A percentile compares a stretch with the other conserved stretches of the same genome.
Conservation (phyloP, 1,140 invertebrate species). For the Bombus pascuorum region DNA sequence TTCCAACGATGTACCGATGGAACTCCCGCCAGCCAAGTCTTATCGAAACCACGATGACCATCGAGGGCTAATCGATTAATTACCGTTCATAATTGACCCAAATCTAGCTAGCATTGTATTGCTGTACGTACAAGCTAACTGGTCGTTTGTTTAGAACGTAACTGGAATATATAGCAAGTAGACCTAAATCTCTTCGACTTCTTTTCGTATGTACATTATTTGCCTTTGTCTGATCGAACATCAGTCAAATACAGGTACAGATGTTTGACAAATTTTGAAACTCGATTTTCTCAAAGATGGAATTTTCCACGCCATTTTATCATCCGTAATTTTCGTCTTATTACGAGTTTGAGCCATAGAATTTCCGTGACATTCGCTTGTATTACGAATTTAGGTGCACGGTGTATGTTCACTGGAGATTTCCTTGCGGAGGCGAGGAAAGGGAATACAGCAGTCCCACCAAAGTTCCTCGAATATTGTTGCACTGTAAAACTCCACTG, state of each 20-base stretch:
- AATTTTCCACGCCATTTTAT: too few relatives aligned
- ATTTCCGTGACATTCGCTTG: too few relatives aligned
- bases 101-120: background rate
- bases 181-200: too few relatives aligned
- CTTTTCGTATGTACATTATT: too few relatives aligned
- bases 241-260: too few relatives aligned
- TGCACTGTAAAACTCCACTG: conserved; percentile 31
- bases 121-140: too few relatives aligned
- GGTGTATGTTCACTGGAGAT: background rate
- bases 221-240: too few relatives aligned
- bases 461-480: conserved; percentile 20
- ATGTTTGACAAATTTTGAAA: too few relatives aligned
- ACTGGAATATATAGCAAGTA: background rate
- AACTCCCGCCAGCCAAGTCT: background rate
- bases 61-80: conserved; percentile 37
- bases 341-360: too few relatives aligned
- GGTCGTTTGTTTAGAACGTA: background rate
- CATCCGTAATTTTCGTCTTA: too few relatives aligned
- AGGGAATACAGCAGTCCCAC: background rate
- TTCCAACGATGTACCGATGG: conserved; percentile 19
- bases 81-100: background rate
- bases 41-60: conserved; percentile 32
- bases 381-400: too few relatives aligned
- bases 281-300: too few relatives aligned
- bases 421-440: background rate